Conservation (phyloP, 1,140 invertebrate species). For the Chrysopa pallens region DNA sequence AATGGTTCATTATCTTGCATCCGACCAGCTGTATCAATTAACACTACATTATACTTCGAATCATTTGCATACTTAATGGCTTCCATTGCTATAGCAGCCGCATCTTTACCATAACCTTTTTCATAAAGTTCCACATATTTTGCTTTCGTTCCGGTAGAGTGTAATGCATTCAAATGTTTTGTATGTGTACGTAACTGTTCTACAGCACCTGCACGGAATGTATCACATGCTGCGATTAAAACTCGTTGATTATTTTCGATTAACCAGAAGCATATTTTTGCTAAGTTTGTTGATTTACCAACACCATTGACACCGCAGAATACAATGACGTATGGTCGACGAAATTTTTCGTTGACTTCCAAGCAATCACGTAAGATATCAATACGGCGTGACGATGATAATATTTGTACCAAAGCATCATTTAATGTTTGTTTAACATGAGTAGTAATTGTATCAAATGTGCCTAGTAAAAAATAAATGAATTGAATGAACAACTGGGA, state of each 20-base stretch:
- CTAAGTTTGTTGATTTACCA: conserved; percentile 97
- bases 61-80: conserved; percentile 82
- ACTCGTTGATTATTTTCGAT: conserved; percentile 95
- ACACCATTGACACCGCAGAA: conserved; percentile 99
- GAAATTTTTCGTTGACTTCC: conserved; percentile 56
- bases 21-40: conserved; percentile 94
- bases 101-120: conserved; percentile 97
- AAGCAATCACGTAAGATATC: conserved; percentile 94
- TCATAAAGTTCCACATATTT: conserved; percentile 91
- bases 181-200: conserved; percentile 95
- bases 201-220: conserved; percentile 96
- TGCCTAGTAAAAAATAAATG: conserved; percentile 31
- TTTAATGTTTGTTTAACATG: conserved; percentile 68
- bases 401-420: conserved; percentile 74
- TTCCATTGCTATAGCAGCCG: conserved; percentile 93
- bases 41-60: conserved; percentile 69
- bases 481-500: too few species aligned
- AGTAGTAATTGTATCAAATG: conserved; percentile 75
- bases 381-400: conserved; percentile 86
- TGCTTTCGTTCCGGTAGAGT: conserved; percentile 51
- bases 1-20: conserved; percentile 99
- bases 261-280: conserved; percentile 99
- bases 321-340: conserved; percentile 83
- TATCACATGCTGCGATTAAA: conserved; percentile 97
- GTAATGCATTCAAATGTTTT: conserved; percentile 83